Evolutionary conservation across 2,797 vertebrate species (phyloP), one percentile per base, ranked within the genome.

Genomic region (Tarsius wallacei): DNA sequence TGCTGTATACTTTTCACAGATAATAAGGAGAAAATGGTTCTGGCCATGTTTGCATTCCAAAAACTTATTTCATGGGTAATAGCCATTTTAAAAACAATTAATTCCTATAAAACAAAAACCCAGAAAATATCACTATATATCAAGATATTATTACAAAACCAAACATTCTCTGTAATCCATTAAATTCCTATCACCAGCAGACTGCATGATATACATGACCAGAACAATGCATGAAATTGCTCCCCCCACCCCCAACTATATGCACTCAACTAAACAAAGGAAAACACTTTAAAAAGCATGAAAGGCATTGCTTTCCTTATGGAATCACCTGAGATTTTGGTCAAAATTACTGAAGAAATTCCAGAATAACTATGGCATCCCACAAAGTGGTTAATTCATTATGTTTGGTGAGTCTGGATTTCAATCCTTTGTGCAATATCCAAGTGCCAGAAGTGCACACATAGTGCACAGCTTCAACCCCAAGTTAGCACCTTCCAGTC

Each of bases 71-170:
- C 31, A 17, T 83, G 31, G 42, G 84, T 12, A 78, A 63, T 3
- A 81, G 55, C 6, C 2, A 68, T 85, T 90, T 94, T 47, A 4
- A 64, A 95, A 80, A 6, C 22, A 94, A 71, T 68, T 85, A 63
- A 83, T 94, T 96, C 85, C 63, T 73, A 55, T 33, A 86, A 89
- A 95, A 93, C 36, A 68, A 89, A 90, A 83, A 0, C 17, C 53
- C 26, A 86, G 68, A 87, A 96, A 93, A 88, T 53, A 80, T 33
- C 61, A 51, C 26, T n/a, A 33, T 13, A 16, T 24, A 83, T 71
- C 42, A 93, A 86, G 59, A 28, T 22, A 73, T n/a, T 63, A 74
- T 71, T 49, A 87, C 7, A 73, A 92, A 95, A 68, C 21, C 61
- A 83, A 91, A n/a, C 61, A 51, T n/a, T 73, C 15, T 53, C 80